Percentiles rank a stretch among this genome's conserved stretches.
Conservation (phyloP, 2,888 invertebrate species). For the Drosophila nr. medialis region DNA sequence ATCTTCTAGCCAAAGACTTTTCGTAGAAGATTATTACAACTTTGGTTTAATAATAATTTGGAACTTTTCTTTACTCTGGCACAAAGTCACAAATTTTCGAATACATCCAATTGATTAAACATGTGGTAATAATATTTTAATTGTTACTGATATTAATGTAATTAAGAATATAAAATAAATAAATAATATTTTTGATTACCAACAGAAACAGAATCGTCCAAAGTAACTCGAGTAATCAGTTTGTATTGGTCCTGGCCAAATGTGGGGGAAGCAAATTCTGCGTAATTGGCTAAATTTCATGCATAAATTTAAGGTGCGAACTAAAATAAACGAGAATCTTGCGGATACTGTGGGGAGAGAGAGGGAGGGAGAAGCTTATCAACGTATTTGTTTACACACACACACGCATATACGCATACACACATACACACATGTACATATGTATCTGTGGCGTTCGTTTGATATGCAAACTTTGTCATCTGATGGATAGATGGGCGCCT, state of each 20-base stretch:
- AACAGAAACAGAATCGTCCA: neutral
- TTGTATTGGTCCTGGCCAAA: neutral
- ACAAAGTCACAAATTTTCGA: neutral
- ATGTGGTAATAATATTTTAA: neutral
- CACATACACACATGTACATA: neutral
- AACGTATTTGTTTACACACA: slow-evolving; percentile 23
- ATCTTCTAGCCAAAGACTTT: no score
- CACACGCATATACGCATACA: neutral
- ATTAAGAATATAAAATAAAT: neutral
- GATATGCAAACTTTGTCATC: slow-evolving; percentile 70
- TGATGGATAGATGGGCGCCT: slow-evolving; percentile 30
- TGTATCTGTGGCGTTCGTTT: slow-evolving; percentile 45
- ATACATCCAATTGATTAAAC: neutral
- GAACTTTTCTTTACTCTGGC: neutral
- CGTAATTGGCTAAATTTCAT: slow-evolving; percentile 43
- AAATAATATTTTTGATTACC: neutral
- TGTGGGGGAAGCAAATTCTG: slow-evolving; percentile 7
- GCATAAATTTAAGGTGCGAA: slow-evolving; percentile 60
- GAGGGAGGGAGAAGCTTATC: slow-evolving; percentile 12
- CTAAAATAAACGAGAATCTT: slow-evolving; percentile 12
- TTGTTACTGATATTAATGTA: neutral
- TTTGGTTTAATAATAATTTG: neutral
- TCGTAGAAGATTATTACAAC: neutral
- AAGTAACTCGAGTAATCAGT: neutral
- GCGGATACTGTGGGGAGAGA: slow-evolving; percentile 1